Conservation (phyloP, 1,140 invertebrate genomes). For the Phortica variegata region DNA sequence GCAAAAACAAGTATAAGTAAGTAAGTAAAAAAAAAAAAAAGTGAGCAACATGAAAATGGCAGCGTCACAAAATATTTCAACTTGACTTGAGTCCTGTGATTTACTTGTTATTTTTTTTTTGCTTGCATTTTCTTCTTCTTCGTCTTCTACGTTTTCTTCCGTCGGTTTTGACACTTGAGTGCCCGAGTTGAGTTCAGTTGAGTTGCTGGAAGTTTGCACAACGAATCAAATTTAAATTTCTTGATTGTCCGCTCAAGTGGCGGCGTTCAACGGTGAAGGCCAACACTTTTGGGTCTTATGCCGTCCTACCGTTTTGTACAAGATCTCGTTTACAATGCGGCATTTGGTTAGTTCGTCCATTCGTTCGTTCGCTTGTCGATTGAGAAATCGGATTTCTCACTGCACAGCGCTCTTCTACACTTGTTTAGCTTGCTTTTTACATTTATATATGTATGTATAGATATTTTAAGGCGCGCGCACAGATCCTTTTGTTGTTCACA, state of each 20-base stretch:
- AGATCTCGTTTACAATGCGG: too few species aligned
- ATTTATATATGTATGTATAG: too few species aligned
- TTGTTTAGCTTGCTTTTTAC: constrained; percentile 15
- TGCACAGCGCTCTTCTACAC: constrained; percentile 5
- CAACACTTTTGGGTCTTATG: too few species aligned
- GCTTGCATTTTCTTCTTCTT: constrained; percentile 24
- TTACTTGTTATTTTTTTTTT: constrained; percentile 8
- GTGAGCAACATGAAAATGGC: constrained; percentile 14
- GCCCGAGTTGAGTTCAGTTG: constrained; percentile 11
- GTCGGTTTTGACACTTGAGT: constrained; percentile 45
- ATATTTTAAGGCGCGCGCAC: neutral
- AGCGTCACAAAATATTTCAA: constrained; percentile 11
- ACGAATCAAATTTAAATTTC: constrained; percentile 55
- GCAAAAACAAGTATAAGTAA: too few species aligned
- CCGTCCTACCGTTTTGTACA: too few species aligned
- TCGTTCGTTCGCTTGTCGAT: too few species aligned
- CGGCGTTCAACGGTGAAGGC: constrained; percentile 16
- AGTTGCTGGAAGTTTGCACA: constrained; percentile 38
- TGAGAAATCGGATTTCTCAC: constrained; percentile 1
- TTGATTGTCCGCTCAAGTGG: constrained; percentile 52
- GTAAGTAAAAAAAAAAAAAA: constrained; percentile 11
- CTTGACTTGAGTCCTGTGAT: constrained; percentile 6
- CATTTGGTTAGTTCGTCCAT: too few species aligned
- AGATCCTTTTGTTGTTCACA: constrained; percentile 38
- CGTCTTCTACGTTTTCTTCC: too few species aligned